Percentiles rank a stretch among this genome's conserved stretches.
Evolutionary conservation across 2,797 vertebrate species (phyloP).

Genomic region (Limnodromus scolopaceus): DNA sequence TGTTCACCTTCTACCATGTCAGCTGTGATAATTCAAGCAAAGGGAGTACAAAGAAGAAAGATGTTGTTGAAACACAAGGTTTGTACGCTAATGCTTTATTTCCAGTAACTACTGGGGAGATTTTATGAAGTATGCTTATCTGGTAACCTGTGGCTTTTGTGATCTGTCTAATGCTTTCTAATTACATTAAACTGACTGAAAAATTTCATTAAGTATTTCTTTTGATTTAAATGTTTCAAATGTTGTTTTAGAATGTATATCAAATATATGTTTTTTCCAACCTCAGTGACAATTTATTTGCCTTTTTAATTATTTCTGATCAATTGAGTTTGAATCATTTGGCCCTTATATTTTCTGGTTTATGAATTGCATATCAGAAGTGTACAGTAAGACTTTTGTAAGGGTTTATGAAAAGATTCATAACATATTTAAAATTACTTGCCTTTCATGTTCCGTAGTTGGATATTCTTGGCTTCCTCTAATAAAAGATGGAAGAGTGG

Average conservation of each 20-base stretch:
- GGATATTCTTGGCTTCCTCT: constrained; percentile 95
- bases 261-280: not conserved
- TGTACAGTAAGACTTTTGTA: not conserved
- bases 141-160: not conserved
- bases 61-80: constrained; percentile 92
- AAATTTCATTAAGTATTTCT: not conserved
- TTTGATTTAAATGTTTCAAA: not conserved
- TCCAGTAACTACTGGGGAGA: not conserved
- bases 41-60: constrained; percentile 92
- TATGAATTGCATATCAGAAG: not conserved
- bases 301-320: not conserved
- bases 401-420: not conserved
- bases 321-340: not conserved
- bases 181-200: not conserved
- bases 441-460: constrained; percentile 78
- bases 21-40: constrained; percentile 94
- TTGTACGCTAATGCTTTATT: not conserved
- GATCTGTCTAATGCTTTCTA: not conserved
- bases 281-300: not conserved
- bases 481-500: constrained; percentile 91
- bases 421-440: not conserved
- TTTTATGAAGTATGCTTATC: not conserved
- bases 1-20: constrained; percentile 96
- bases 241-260: not conserved
- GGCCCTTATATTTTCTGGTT: not conserved